These are phyloP conservation scores for Luperina nickerlii DNA, from an alignment of 2,888 invertebrate genomes.

Conservation along the genomic window DNA sequence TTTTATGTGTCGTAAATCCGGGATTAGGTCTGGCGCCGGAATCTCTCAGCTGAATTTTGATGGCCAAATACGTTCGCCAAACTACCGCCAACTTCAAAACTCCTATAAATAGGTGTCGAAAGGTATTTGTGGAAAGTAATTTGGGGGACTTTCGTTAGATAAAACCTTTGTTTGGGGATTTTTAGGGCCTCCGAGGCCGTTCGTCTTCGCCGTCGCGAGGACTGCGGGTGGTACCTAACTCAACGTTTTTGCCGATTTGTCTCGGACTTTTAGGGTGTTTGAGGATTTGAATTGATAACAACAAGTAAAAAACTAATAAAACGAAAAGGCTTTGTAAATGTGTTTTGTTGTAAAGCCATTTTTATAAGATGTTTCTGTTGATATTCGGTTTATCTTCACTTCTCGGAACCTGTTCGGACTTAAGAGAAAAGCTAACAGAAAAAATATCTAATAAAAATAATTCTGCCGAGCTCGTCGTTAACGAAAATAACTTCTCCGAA, in stretches of 20 bases:
- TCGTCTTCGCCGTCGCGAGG: conserved; percentile 20
- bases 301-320: conserved; percentile 25
- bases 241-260: conserved; percentile 32
- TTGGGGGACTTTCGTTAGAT: conserved; percentile 51
- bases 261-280: conserved; percentile 10
- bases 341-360: not conserved
- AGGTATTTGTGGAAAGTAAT: conserved; percentile 59
- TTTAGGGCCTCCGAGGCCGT: conserved; percentile 20
- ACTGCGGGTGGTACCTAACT: conserved; percentile 25
- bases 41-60: conserved; percentile 49
- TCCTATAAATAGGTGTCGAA: conserved; percentile 63
- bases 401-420: not conserved
- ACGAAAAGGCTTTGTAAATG: conserved; percentile 24
- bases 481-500: conserved; percentile 17
- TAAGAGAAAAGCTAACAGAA: conserved; percentile 1
- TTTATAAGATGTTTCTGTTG: not conserved
- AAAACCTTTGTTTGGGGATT: conserved; percentile 52
- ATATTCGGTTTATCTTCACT: conserved; percentile 3
- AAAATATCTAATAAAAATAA: conserved; percentile 22
- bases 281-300: conserved; percentile 38
- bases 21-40: conserved; percentile 58
- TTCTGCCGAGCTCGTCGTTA: not conserved
- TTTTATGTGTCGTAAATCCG: conserved; percentile 64
- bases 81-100: conserved; percentile 54
- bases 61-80: conserved; percentile 52